These are phyloP conservation scores for Chionomys nivalis DNA, from an alignment of 2,113 vertebrate genomes.

Conservation along the genomic window DNA sequence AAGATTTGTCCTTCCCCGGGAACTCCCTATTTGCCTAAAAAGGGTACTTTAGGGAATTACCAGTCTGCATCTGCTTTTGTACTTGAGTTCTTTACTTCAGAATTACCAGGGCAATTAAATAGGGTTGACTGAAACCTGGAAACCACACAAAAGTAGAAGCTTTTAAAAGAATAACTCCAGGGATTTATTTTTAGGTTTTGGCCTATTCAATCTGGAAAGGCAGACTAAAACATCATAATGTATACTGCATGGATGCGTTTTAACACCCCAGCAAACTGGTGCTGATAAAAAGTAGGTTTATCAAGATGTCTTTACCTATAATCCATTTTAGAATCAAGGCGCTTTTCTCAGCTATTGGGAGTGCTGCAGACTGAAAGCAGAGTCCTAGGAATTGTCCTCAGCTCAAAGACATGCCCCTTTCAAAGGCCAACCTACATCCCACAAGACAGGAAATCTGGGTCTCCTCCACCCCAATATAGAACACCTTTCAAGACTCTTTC, in stretches of 20 bases:
- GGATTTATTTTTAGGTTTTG: background rate
- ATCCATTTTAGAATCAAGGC: background rate
- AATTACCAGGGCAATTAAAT: constrained; percentile 32
- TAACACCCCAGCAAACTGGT: no score
- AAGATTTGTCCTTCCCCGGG: background rate
- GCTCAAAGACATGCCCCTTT: background rate
- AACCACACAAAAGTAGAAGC: background rate
- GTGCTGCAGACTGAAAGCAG: background rate
- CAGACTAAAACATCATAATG: background rate
- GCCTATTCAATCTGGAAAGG: background rate
- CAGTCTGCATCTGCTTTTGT: background rate
- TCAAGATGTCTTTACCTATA: background rate
- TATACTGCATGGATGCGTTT: background rate
- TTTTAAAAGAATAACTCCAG: constrained; percentile 32
- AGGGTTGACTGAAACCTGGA: constrained; percentile 31
- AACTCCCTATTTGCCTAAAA: constrained; percentile 14
- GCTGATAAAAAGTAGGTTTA: background rate
- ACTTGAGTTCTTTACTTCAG: background rate
- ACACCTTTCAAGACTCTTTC: background rate
- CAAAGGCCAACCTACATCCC: background rate
- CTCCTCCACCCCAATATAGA: background rate
- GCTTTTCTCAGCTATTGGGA: background rate
- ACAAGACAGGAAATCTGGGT: background rate
- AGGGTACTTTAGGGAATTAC: background rate
- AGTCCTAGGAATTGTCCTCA: background rate